Conservation (phyloP, 2,113 vertebrate genomes). For the Smithornis capensis region DNA sequence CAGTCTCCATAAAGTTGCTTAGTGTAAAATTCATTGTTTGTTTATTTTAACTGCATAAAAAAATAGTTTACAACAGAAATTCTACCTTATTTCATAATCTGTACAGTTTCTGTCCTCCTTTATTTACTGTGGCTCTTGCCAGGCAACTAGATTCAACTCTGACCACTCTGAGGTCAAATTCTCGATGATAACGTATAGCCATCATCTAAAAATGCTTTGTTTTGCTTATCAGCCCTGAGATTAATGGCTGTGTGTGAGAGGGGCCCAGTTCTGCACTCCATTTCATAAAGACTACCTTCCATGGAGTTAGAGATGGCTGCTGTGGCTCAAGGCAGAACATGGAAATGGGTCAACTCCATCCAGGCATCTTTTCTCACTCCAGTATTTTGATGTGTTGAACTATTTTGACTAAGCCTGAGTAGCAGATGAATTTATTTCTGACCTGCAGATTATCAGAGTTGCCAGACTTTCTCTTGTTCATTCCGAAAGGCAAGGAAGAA, state of each 20-base stretch:
- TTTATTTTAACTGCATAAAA: background rate
- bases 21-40: background rate
- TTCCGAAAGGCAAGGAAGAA: background rate
- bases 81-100: slow-evolving; percentile 46
- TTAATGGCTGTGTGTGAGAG: background rate
- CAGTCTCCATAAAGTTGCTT: slow-evolving; percentile 18
- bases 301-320: background rate
- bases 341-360: background rate
- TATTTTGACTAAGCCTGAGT: slow-evolving; percentile 15
- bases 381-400: background rate
- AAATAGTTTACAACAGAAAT: slow-evolving; percentile 30
- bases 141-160: background rate
- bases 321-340: background rate
- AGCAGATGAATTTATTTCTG: background rate
- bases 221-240: background rate
- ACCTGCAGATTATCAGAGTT: slow-evolving; percentile 25
- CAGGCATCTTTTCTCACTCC: background rate
- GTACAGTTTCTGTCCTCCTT: slow-evolving; percentile 39
- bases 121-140: background rate
- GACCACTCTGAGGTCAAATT: background rate
- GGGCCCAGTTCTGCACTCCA: background rate
- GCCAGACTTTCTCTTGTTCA: background rate
- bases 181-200: background rate
- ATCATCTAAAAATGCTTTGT: background rate
- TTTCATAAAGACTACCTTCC: background rate